phyloP scores from a whole-genome alignment of 2,797 vertebrate genomes.

The Megaceryle alcyon region DNA sequence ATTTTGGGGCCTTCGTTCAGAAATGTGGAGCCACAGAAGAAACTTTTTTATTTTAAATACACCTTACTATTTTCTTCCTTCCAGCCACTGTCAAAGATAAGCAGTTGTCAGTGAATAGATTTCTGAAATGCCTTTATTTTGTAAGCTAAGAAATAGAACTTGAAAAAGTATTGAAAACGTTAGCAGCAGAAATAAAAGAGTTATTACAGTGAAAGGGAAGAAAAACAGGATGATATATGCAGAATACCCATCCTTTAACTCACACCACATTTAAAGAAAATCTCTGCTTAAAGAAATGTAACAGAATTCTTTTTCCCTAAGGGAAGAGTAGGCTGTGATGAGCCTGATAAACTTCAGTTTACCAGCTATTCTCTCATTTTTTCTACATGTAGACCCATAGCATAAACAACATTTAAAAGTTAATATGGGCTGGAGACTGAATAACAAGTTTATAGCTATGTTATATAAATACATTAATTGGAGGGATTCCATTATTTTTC shows the following conservation, averaged over 20 bases:
- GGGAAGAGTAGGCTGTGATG: not conserved
- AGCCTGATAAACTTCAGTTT: not conserved
- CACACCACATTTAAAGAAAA: not conserved
- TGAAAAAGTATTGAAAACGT: not conserved
- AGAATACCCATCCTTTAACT: not conserved
- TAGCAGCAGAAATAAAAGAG: not conserved
- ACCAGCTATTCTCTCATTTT: not conserved
- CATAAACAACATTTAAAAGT: not conserved
- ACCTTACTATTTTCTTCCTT: not conserved
- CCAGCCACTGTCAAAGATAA: not conserved
- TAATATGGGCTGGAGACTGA: not conserved
- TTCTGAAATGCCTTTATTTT: not conserved
- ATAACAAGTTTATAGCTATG: not conserved
- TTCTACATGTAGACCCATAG: not conserved
- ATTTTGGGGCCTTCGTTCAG: not conserved
- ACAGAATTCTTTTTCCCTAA: not conserved
- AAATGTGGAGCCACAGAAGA: not conserved
- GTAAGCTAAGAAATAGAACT: not conserved
- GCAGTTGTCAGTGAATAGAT: not conserved
- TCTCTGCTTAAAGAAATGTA: not conserved
- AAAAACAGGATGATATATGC: not conserved
- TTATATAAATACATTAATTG: not conserved
- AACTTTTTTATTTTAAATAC: not conserved
- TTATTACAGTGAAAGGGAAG: not conserved
- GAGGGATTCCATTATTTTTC: not conserved